A percentile compares a stretch with the other conserved stretches of the same genome.
Conservation (phyloP, 2,113 vertebrate species). For the Cololabis saira region DNA sequence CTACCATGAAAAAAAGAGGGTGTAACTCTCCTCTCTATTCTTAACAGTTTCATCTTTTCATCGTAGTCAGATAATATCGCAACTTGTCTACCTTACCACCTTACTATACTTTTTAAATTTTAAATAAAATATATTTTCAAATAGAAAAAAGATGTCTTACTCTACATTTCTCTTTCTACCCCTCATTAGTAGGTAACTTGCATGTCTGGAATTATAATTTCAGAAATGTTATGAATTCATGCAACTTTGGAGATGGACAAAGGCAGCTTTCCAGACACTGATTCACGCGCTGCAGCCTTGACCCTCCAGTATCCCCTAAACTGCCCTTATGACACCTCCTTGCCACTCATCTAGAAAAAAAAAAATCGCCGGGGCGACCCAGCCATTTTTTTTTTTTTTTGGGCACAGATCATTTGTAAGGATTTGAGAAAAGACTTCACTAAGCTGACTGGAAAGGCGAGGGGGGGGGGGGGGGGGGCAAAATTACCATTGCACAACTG, state of each 20-base stretch:
- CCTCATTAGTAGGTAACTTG: too few species aligned
- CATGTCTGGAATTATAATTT: too few species aligned
- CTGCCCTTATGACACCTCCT: constrained; percentile 47
- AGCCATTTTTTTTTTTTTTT: not conserved
- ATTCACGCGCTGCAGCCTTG: constrained; percentile 12
- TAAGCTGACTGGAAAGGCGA: constrained; percentile 75
- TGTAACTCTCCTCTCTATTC: too few species aligned
- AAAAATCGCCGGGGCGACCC: too few species aligned
- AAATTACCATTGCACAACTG: constrained; percentile 72
- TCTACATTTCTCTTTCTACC: too few species aligned
- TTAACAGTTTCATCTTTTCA: not conserved
- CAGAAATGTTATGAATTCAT: too few species aligned
- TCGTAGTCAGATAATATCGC: not conserved
- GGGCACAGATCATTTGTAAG: constrained; percentile 68
- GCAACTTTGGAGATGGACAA: too few species aligned
- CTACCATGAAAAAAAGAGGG: too few species aligned
- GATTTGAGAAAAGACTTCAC: constrained; percentile 73
- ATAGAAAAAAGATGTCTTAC: not conserved
- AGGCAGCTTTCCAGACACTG: too few species aligned
- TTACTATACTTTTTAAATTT: too few species aligned
- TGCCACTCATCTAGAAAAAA: constrained; percentile 61
- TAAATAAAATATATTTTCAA: constrained; percentile 5
- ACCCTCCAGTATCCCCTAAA: constrained; percentile 47
- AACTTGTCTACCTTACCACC: not conserved
- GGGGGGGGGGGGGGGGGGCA: constrained; percentile 46